Evolutionary conservation across 30 jellyfish, hydroid and myxozoan genomes (phyloP).

Genomic region (Chrysaora quinquecirrha): DNA sequence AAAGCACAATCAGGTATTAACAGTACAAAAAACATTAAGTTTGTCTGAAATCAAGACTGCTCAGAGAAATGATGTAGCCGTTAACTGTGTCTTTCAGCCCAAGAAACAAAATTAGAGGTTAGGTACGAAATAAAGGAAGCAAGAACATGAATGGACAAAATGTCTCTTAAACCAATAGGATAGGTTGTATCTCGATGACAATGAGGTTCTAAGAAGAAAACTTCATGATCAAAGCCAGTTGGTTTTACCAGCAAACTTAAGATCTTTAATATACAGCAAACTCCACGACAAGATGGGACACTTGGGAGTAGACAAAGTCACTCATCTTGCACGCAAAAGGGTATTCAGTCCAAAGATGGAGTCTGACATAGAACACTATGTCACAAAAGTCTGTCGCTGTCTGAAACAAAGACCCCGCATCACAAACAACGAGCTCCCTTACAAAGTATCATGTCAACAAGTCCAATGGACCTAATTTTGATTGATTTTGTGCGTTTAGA

Average conservation of each 20-base stretch:
- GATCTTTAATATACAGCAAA: conserved; percentile 18
- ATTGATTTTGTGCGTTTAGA: conserved; percentile 45
- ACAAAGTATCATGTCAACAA: conserved; percentile 34
- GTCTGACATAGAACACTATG: conserved; percentile 41
- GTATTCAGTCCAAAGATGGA: conserved; percentile 70
- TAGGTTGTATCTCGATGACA: conserved; percentile 26
- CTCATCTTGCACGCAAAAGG: conserved; percentile 52
- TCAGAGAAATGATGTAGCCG: conserved; percentile 16
- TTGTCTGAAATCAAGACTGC: conserved; percentile 1
- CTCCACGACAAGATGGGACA: conserved; percentile 71
- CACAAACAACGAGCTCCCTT: conserved; percentile 39
- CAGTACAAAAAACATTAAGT: conserved; percentile 1
- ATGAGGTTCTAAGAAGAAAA: conserved; percentile 21
- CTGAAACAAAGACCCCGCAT: conserved; percentile 32
- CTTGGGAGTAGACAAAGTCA: conserved; percentile 47
- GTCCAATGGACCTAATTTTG: conserved; percentile 38
- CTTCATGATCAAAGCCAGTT: conserved; percentile 15
- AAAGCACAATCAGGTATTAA: neutral
- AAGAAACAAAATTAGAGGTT: conserved; percentile 2
- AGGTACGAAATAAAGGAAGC: conserved; percentile 1
- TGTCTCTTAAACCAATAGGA: conserved; percentile 18
- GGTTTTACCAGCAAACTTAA: conserved; percentile 15
- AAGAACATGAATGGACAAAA: conserved; percentile 14
- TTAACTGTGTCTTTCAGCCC: conserved; percentile 12
- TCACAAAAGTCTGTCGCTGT: conserved; percentile 32